A percentile compares a stretch with the other conserved stretches of the same genome.
Conservation (phyloP, 2,113 vertebrate genomes). For the Osmerus eperlanus region DNA sequence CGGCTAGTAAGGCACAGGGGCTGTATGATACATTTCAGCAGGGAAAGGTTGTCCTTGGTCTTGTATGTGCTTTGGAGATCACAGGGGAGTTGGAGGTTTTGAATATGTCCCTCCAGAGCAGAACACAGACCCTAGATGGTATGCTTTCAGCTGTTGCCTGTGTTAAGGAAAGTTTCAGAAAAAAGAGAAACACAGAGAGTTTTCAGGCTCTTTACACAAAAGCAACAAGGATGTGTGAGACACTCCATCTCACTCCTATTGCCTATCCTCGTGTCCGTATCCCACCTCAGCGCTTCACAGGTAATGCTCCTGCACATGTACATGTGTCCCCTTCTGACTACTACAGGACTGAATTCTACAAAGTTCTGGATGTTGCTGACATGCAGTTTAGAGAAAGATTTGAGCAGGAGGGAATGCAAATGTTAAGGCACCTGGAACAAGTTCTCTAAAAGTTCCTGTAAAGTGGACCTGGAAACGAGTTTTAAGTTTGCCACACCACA, state of each 20-base stretch:
- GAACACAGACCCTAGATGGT: background rate
- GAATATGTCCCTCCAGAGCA: background rate
- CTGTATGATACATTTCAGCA: constrained; percentile 4
- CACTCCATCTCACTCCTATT: background rate
- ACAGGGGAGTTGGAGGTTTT: constrained; percentile 3
- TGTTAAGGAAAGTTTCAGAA: background rate
- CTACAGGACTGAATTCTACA: background rate
- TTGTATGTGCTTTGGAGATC: background rate
- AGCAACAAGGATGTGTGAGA: background rate
- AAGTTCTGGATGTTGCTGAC: background rate
- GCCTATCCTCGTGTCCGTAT: background rate
- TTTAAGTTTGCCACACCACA: no score
- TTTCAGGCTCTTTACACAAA: background rate
- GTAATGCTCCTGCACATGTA: background rate
- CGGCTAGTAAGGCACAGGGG: background rate
- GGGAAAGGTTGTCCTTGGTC: constrained; percentile 12
- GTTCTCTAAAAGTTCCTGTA: no score
- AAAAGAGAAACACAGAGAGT: no score
- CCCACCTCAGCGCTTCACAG: background rate
- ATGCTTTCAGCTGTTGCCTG: constrained; percentile 2
- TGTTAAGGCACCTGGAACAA: background rate
- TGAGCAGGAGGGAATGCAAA: background rate
- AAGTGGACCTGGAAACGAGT: no score
- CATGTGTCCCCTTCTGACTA: background rate
- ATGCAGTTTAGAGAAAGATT: background rate